Conservation (phyloP, 2,888 invertebrate species). For the Microplitis deprimator region DNA sequence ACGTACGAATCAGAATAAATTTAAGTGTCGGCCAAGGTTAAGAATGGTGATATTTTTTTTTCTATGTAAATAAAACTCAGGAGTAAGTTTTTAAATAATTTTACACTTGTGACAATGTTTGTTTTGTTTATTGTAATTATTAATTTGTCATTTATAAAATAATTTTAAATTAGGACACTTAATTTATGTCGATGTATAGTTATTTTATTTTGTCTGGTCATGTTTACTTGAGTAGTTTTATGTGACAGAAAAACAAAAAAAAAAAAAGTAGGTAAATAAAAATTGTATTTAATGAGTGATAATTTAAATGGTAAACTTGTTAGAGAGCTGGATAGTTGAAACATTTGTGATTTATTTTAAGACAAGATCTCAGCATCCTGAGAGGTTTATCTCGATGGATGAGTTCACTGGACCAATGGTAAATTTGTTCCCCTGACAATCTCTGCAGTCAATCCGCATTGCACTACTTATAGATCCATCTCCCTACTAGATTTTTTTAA, state of each 20-base stretch:
- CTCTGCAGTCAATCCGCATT: constrained; percentile 38
- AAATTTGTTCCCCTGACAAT: constrained; percentile 10
- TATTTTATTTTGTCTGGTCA: background rate
- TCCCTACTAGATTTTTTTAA: too few species aligned
- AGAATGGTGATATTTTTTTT: background rate
- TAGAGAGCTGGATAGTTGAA: constrained; percentile 9
- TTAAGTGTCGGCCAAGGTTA: constrained; percentile 4
- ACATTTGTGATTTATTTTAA: background rate
- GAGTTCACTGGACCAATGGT: constrained; percentile 17
- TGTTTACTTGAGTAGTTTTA: background rate
- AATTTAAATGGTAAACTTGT: background rate
- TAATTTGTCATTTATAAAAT: background rate
- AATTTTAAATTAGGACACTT: background rate
- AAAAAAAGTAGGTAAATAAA: background rate
- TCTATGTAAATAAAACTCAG: background rate
- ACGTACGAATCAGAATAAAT: background rate
- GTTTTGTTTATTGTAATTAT: constrained; percentile 8
- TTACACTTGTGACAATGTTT: background rate
- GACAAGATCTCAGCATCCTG: background rate
- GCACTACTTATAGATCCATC: constrained; percentile 7
- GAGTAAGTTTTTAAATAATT: background rate
- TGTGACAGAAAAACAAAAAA: background rate
- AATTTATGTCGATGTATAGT: background rate
- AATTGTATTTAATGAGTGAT: background rate
- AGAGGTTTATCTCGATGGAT: constrained; percentile 3